Base-by-base conservation (phyloP, 2,888 invertebrate species). In the Mythimna pallens region DNA sequence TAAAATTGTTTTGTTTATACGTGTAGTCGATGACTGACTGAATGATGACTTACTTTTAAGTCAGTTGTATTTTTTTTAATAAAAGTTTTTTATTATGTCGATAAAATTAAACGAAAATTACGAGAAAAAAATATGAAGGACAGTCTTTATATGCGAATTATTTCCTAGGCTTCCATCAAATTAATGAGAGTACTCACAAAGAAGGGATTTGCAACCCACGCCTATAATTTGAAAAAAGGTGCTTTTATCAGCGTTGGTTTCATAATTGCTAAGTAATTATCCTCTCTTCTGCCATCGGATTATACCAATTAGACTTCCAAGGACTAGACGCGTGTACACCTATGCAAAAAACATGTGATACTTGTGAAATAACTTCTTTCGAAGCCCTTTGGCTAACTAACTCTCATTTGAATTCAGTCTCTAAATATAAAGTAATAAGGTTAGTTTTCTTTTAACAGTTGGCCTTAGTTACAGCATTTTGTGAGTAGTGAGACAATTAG, bases 241-340 rank as follows among this genome's bases (percentile, higher is more conserved):
- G 54, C 20, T 22, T 34, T 70, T 58, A 43, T 3, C 43, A 59
- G 58, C 6, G 17, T 64, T 66, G 55, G 9, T 43, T 62, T 63
- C 61, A 20, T 82, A 78, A 80, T 82, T 78, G 83, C 62, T 22
- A 20, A 36, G 57, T 67, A 70, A 78, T 82, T 78, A 82, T 52
- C 34, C 34, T 62, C 70, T 63, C 65, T 59, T 22, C n/a, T 10
- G 47, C 50, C 58, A 74, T 78, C 67, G 52, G 80, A 80, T 80
- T 82, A 80, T 74, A 59, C 70, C 83, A 82, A 80, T 80, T 80
- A 80, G 61, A 67, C 65, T 30, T 70, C 4, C 55, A 72, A 61
- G 25, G 43, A n/a, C 62, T 57, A 57, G 50, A 52, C 20, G 22
- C 55, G 55, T 50, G 25, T 47, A 43, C 67, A 70, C 70, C 54